Evolutionary conservation across 2,888 invertebrate genomes (phyloP), one percentile per base, ranked within the genome.

Genomic region (Calameuta filiformis): DNA sequence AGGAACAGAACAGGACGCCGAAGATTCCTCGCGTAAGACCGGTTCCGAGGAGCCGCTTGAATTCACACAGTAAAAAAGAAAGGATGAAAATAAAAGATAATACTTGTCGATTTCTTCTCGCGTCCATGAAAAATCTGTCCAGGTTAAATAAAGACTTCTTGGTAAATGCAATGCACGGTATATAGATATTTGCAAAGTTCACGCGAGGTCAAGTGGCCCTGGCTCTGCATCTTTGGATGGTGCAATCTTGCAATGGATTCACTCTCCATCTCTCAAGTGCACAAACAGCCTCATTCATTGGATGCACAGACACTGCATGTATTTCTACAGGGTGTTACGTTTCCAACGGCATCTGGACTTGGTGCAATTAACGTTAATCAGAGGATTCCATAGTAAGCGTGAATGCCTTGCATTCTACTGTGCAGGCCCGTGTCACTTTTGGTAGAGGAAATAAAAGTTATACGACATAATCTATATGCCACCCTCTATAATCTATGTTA

Each of bases 191-290:
- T 79, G 74, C 75, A 30, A 77, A 78, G 82, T 83, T 83, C 83
- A 83, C 73, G 37, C 37, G 79, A 80, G 81, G 82, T 83, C 83
- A 82, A 83, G 83, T 83, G 83, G 79, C 77, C 77, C 75, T 75
- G 73, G 77, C 74, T 40, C 75, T 40, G 15, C 56, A 56, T 56
- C 56, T 56, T 56, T 23, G 2, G 56, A 56, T 56, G 56, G 56
- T 56, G 56, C 56, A 56, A 56, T 56, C 56, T 23, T 2, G 2
- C 23, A 0, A 23, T 56, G 56, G 9, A 56, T 56, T 56, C 23
- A 56, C 56, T 56, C 56, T 23, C 15, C 23, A 0, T 56, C 56
- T 56, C 56, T 56, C 56, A 56, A 56, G 56, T 56, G 56, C 56
- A 56, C 23, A 56, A 9, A 23, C 56, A 56, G 56, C 56, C 56